phyloP scores from a whole-genome alignment of 2,113 vertebrate genomes.

The Gnathonemus echidnorhynchus region DNA sequence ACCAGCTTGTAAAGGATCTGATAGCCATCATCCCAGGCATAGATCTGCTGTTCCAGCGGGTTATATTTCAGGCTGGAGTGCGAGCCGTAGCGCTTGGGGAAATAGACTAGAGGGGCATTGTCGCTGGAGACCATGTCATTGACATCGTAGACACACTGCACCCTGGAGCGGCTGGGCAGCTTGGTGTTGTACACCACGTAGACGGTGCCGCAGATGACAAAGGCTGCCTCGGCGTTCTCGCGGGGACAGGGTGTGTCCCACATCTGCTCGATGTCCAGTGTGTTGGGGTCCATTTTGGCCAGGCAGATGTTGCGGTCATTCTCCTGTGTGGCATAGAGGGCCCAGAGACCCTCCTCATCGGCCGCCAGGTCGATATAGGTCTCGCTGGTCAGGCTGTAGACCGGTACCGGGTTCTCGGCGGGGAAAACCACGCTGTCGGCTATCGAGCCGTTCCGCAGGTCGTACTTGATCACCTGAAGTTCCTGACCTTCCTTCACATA shows the following conservation, averaged over 20 bases:
- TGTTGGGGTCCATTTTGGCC: constrained; percentile 81
- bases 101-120: constrained; percentile 82
- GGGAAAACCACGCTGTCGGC: constrained; percentile 85
- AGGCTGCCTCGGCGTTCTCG: constrained; percentile 83
- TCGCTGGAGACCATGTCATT: constrained; percentile 72
- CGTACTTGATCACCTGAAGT: constrained; percentile 83
- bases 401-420: constrained; percentile 61
- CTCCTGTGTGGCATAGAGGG: constrained; percentile 74
- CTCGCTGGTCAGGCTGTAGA: constrained; percentile 76
- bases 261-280: constrained; percentile 87
- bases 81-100: constrained; percentile 82
- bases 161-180: constrained; percentile 76
- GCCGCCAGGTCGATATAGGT: constrained; percentile 79
- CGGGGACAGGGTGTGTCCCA: constrained; percentile 90
- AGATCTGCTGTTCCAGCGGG: constrained; percentile 79
- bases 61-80: constrained; percentile 91
- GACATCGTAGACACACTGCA: constrained; percentile 91
- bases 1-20: constrained; percentile 89
- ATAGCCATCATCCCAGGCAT: constrained; percentile 94
- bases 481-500: constrained; percentile 64
- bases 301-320: constrained; percentile 79
- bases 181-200: constrained; percentile 96
- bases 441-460: constrained; percentile 68
- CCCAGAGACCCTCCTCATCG: constrained; percentile 88
- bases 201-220: constrained; percentile 82